A percentile compares a stretch with the other conserved stretches of the same genome.
Evolutionary conservation across 2,797 vertebrate species (phyloP).

Genomic region (Heterohyrax brucei): DNA sequence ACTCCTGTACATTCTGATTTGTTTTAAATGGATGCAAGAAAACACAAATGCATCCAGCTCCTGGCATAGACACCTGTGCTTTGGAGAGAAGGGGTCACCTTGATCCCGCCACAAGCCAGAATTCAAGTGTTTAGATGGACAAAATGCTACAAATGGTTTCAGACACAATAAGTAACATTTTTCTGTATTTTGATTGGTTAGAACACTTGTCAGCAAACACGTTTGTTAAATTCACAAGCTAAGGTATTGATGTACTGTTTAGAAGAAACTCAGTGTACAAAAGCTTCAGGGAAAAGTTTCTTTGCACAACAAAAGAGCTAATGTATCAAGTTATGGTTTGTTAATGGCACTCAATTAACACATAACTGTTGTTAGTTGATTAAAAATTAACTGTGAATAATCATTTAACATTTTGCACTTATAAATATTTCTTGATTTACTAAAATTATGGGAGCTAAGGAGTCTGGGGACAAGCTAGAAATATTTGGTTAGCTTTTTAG

Average conservation of each 20-base stretch:
- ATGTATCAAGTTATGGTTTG: conserved; percentile 91
- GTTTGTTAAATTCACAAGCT: conserved; percentile 76
- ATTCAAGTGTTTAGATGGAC: background rate
- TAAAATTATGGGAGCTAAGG: conserved; percentile 90
- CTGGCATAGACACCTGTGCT: background rate
- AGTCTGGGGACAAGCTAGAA: conserved; percentile 89
- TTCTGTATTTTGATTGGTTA: conserved; percentile 56
- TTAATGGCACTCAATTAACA: conserved; percentile 92
- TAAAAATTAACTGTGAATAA: conserved; percentile 93
- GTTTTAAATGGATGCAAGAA: conserved; percentile 63
- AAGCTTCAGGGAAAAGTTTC: conserved; percentile 89
- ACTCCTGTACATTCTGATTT: conserved; percentile 46
- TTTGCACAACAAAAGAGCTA: conserved; percentile 89
- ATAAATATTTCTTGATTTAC: conserved; percentile 91
- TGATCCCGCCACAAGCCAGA: background rate
- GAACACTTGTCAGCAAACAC: conserved; percentile 59
- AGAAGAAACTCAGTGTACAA: conserved; percentile 84
- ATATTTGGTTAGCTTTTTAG: conserved; percentile 89
- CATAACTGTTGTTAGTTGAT: conserved; percentile 91
- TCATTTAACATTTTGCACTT: conserved; percentile 91
- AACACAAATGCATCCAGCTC: background rate
- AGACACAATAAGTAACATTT: background rate
- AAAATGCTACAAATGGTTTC: conserved; percentile 10
- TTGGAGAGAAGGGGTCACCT: background rate
- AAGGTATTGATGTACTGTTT: conserved; percentile 82